Percentiles rank a stretch among this genome's conserved stretches.
Evolutionary conservation across 2,888 invertebrate species (phyloP).

Genomic region (Loripinus fragilis): DNA sequence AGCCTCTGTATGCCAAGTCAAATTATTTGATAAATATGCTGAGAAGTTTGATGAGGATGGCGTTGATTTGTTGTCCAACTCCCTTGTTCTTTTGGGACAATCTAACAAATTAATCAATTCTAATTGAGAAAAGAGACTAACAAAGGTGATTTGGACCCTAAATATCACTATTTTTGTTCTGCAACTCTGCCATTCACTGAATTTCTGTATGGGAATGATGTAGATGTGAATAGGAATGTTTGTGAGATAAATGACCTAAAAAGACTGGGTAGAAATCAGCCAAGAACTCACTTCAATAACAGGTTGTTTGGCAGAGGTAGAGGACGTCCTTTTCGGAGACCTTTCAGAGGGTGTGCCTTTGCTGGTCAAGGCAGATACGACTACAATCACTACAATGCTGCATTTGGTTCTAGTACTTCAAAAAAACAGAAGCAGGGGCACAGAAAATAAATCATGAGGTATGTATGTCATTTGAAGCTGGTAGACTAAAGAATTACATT

Average conservation of each 20-base stretch:
- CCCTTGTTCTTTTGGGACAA: conserved; percentile 19
- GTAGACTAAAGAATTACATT: conserved; percentile 12
- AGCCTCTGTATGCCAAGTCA: conserved; percentile 19
- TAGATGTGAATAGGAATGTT: conserved; percentile 41
- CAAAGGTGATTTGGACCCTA: conserved; percentile 27
- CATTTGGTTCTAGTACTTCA: background rate
- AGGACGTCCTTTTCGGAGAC: background rate
- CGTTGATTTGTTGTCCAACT: background rate
- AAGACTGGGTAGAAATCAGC: conserved; percentile 7
- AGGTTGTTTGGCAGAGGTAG: background rate
- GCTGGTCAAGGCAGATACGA: background rate
- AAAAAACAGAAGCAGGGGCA: conserved; percentile 43
- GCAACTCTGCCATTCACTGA: conserved; percentile 32
- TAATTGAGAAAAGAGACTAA: conserved; percentile 20
- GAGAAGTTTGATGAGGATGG: background rate
- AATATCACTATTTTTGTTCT: conserved; percentile 37
- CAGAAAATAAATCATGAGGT: conserved; percentile 31
- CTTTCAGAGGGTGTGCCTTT: background rate
- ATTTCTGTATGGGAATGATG: conserved; percentile 35
- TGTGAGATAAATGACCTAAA: conserved; percentile 45
- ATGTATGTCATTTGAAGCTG: conserved; percentile 26
- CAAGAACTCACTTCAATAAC: too few species aligned
- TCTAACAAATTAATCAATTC: conserved; percentile 25
- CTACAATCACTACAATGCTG: too few species aligned
- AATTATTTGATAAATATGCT: conserved; percentile 28